A percentile compares a stretch with the other conserved stretches of the same genome.
Conservation (phyloP, 2,113 vertebrate genomes). For the Periophthalmus modestus region DNA sequence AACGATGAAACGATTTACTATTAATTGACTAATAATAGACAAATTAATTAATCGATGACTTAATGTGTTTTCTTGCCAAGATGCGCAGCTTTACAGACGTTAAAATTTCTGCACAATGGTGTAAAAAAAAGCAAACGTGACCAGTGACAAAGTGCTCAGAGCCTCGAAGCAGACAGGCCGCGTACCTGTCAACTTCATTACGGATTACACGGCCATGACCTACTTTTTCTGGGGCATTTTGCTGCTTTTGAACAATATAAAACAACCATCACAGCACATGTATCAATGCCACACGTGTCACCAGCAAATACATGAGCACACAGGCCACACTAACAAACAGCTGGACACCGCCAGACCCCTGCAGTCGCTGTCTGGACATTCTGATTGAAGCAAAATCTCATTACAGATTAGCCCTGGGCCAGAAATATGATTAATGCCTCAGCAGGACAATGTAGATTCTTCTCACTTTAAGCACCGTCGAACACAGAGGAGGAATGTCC, state of each 20-base stretch:
- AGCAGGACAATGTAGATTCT: conserved; percentile 30
- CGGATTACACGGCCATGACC: conserved; percentile 30
- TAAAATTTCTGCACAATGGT: background rate
- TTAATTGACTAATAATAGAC: too few species aligned
- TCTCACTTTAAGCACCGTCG: conserved; percentile 28
- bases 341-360: conserved; percentile 25
- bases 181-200: conserved; percentile 24
- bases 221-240: conserved; percentile 17
- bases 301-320: conserved; percentile 5
- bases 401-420: conserved; percentile 54
- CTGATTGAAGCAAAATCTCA: conserved; percentile 56
- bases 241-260: conserved; percentile 22
- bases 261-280: conserved; percentile 11
- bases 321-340: conserved; percentile 4
- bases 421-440: conserved; percentile 50
- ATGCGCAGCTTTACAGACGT: background rate
- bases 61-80: too few species aligned
- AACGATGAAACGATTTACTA: too few species aligned
- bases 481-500: conserved; percentile 33
- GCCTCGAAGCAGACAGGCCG: conserved; percentile 11
- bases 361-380: conserved; percentile 44
- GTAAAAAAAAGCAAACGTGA: background rate
- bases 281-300: background rate
- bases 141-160: conserved; percentile 5
- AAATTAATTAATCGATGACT: too few species aligned